Percentiles rank a stretch among this genome's conserved stretches.
Evolutionary conservation across 2,113 vertebrate genomes (phyloP).

Genomic region (Chiloscyllium plagiosum): DNA sequence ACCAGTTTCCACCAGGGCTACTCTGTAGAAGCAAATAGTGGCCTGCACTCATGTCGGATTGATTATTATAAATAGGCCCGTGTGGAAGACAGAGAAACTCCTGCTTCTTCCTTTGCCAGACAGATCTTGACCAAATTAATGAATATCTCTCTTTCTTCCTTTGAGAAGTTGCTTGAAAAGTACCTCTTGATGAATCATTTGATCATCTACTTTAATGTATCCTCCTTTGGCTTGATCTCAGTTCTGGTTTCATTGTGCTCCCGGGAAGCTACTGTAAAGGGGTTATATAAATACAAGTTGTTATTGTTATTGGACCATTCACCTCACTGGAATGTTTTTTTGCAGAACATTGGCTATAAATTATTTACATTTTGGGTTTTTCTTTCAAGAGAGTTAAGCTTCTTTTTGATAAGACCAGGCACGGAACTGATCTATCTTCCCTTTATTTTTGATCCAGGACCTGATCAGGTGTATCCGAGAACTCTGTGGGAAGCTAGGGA

Average conservation of each 20-base stretch:
- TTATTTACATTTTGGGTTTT: neutral
- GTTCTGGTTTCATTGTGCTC: neutral
- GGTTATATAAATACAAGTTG: neutral
- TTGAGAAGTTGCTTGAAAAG: neutral
- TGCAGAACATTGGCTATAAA: neutral
- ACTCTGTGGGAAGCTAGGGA: no score
- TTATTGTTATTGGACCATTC: neutral
- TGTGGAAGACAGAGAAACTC: no score
- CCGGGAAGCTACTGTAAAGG: neutral
- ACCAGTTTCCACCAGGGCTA: no score
- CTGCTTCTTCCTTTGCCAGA: no score
- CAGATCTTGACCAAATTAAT: no score
- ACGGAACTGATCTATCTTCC: neutral
- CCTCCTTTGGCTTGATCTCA: neutral
- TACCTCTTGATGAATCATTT: neutral
- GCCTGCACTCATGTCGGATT: no score
- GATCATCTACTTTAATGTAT: neutral
- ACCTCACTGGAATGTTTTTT: neutral
- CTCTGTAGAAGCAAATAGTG: no score
- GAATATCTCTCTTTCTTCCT: neutral
- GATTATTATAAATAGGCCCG: no score
- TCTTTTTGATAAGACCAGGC: neutral
- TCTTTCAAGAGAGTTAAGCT: neutral
- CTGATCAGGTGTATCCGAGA: no score
- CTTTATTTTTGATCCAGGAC: neutral